phyloP scores from a whole-genome alignment of 2,113 vertebrate species.

The Ranitomeya variabilis region DNA sequence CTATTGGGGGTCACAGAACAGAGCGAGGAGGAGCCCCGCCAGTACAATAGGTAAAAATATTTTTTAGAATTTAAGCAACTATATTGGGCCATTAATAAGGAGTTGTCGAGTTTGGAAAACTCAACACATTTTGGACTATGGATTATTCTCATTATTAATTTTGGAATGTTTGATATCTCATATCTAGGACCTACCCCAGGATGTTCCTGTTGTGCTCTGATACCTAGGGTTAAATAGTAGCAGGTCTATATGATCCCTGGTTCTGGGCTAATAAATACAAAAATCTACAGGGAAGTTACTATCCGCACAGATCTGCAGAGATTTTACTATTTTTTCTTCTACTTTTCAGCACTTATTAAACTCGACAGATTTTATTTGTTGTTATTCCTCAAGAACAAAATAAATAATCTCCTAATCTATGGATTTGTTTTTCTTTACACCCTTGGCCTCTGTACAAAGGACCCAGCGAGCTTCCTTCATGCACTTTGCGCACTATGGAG shows the following conservation, averaged over 20 bases:
- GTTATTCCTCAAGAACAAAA: slow-evolving; percentile 17
- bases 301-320: background rate
- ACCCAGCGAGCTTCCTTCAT: background rate
- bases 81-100: too few species aligned
- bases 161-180: too few species aligned
- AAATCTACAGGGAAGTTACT: background rate
- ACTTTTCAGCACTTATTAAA: background rate
- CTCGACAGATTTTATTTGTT: background rate
- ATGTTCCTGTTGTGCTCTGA: background rate
- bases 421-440: slow-evolving; percentile 22
- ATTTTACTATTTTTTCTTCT: background rate
- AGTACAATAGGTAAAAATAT: too few species aligned
- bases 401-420: slow-evolving; percentile 4
- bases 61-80: too few species aligned
- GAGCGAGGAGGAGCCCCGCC: too few species aligned
- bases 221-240: background rate
- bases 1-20: too few species aligned
- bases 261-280: background rate
- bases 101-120: too few species aligned
- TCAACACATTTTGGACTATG: too few species aligned
- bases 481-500: slow-evolving; percentile 1
- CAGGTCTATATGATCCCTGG: background rate
- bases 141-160: background rate
- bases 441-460: slow-evolving; percentile 13
- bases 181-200: background rate